Conservation (phyloP, 2,888 invertebrate species). For the Lathronympha strigana region DNA sequence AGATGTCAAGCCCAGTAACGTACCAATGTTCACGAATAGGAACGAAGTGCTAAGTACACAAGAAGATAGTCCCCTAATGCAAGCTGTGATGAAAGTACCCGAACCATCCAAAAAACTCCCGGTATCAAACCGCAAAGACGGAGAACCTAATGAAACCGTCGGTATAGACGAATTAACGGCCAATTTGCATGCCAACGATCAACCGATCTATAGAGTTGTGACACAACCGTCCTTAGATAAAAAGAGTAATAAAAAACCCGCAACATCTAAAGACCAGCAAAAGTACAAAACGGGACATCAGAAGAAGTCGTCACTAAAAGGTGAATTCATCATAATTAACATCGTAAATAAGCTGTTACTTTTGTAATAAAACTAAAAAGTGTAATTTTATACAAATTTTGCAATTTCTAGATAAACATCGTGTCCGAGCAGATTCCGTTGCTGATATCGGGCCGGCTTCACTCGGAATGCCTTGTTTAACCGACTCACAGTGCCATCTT, state of each 20-base stretch:
- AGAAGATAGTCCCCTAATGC: constrained; percentile 75
- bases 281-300: constrained; percentile 75
- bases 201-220: constrained; percentile 78
- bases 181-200: constrained; percentile 77
- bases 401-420: constrained; percentile 70
- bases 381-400: constrained; percentile 29
- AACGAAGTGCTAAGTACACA: constrained; percentile 72
- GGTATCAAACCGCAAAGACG: constrained; percentile 70
- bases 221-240: constrained; percentile 76
- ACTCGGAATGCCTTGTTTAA: constrained; percentile 89
- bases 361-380: not conserved
- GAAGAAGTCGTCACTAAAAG: constrained; percentile 78
- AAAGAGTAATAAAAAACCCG: constrained; percentile 71
- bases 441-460: constrained; percentile 85
- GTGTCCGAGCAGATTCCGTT: constrained; percentile 66
- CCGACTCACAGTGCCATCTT: constrained; percentile 90
- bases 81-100: constrained; percentile 74
- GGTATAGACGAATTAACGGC: constrained; percentile 76
- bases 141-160: constrained; percentile 72
- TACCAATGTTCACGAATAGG: constrained; percentile 65
- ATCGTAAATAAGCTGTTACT: constrained; percentile 18
- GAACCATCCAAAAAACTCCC: constrained; percentile 68
- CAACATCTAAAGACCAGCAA: constrained; percentile 62
- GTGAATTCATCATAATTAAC: constrained; percentile 49
- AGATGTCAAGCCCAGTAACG: constrained; percentile 68